A percentile compares a stretch with the other conserved stretches of the same genome.
Evolutionary conservation across 2,888 invertebrate species (phyloP).

Genomic region (Epinotia brunnichana): DNA sequence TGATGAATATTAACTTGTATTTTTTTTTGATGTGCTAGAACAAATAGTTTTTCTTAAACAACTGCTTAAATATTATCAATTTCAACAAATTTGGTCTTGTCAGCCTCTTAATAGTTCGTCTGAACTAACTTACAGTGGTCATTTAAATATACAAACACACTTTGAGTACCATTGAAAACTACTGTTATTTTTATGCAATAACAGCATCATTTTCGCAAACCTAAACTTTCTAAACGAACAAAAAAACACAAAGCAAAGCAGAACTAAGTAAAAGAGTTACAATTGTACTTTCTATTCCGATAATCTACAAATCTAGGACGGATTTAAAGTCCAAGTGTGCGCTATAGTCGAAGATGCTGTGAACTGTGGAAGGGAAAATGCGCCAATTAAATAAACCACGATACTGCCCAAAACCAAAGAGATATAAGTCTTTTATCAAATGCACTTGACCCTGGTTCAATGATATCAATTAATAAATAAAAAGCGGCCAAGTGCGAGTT

Average conservation of each 20-base stretch:
- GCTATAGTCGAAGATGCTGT: conserved; percentile 4
- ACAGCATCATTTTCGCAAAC: not conserved
- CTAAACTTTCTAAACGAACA: conserved; percentile 2
- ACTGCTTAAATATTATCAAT: too few species aligned
- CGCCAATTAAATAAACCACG: too few species aligned
- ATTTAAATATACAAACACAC: too few species aligned
- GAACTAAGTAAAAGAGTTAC: not conserved
- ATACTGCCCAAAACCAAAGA: not conserved
- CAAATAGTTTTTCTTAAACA: too few species aligned
- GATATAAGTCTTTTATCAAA: conserved; percentile 3
- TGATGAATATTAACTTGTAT: too few species aligned
- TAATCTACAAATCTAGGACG: conserved; percentile 16
- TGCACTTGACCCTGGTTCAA: conserved; percentile 37
- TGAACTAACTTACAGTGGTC: too few species aligned
- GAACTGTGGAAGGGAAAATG: not conserved
- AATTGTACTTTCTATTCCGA: conserved; percentile 21
- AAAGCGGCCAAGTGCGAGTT: too few species aligned
- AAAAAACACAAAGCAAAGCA: conserved; percentile 4
- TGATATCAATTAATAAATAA: conserved; percentile 39
- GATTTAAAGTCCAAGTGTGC: conserved; percentile 1
- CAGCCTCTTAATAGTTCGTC: too few species aligned
- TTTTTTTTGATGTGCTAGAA: too few species aligned
- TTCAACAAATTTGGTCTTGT: too few species aligned
- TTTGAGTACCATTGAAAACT: too few species aligned
- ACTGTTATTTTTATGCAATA: too few species aligned